Base-by-base conservation (phyloP, 2,888 invertebrate genomes). In the Zelleria hepariella region DNA sequence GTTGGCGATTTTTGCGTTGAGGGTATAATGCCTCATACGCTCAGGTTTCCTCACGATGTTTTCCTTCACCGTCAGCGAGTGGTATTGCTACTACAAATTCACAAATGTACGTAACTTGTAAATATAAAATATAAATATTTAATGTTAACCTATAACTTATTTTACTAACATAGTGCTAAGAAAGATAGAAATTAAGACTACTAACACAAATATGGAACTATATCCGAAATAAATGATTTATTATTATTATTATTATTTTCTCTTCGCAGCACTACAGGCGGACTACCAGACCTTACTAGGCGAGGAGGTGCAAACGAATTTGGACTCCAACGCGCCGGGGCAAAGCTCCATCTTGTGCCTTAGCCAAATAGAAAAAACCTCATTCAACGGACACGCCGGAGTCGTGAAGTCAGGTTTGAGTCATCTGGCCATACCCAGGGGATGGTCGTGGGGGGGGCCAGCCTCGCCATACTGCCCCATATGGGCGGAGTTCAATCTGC, bases 361-460 rank as follows among this genome's bases (percentile, higher is more conserved):
- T 0, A 80, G 78, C 3, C 61, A 68, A 63, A 59, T 74, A 27
- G 80, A 77, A 23, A 69, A 68, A 18, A 77, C 77, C 55, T 65
- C 64, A 48, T 85, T 86, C 66, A 92, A 92, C 62, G 91, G 92
- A 0, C 74, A 86, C 59, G 83, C 90, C 53, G 93, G 93, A 5
- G 90, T 92, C n/a, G 89, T 95, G 48, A 88, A 91, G 58, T 91
- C 92, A 18, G 95, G 95, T 0, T 81, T 95, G 51, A 92, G 92
- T 61, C 95, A 94, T 70, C 81, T 95, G 58, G 94, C 94, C 56
- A 95, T 96, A 64, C 95, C 95, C 0, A 90, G 93, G n/a, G 94
- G 94, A 4, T 95, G 95, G 95, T 91, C 91, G 20, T 95, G 94
- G 95, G 95, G 95, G 10, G 96, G 95, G 0, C 90, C 93, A 0